These are phyloP conservation scores for Syngnathus acus DNA, from an alignment of 2,797 vertebrate genomes.

Conservation along the genomic window DNA sequence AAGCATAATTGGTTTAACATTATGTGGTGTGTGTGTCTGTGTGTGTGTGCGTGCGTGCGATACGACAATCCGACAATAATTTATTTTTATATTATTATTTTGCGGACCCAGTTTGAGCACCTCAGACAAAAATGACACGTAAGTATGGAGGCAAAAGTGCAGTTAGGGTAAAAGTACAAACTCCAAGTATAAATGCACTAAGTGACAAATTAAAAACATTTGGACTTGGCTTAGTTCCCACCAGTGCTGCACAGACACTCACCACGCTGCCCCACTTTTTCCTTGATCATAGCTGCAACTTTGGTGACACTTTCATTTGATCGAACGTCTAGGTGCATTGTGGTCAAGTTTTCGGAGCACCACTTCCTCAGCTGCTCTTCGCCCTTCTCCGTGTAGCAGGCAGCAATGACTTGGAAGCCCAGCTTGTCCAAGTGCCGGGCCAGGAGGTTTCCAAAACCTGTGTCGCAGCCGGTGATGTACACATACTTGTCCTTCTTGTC, in stretches of 20 bases:
- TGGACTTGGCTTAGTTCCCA: not conserved
- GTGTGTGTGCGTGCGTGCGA: too few species aligned
- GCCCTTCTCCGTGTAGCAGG: conserved; percentile 67
- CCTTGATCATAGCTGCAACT: conserved; percentile 53
- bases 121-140: not conserved
- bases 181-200: not conserved
- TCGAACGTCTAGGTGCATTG: conserved; percentile 60
- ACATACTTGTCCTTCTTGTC: conserved; percentile 64
- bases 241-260: conserved; percentile 12
- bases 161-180: too few species aligned
- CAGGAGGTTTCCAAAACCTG: conserved; percentile 67
- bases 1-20: too few species aligned
- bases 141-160: too few species aligned
- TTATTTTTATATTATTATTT: too few species aligned
- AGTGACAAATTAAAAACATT: not conserved
- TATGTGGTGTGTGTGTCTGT: too few species aligned
- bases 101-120: too few species aligned
- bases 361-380: conserved; percentile 69
- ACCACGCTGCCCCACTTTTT: conserved; percentile 58
- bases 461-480: conserved; percentile 73
- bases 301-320: conserved; percentile 61
- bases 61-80: too few species aligned
- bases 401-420: conserved; percentile 67
- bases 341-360: conserved; percentile 56
- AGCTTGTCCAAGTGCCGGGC: conserved; percentile 62